Conservation (phyloP, 2,888 invertebrate genomes). For the Apotomis betuletana region DNA sequence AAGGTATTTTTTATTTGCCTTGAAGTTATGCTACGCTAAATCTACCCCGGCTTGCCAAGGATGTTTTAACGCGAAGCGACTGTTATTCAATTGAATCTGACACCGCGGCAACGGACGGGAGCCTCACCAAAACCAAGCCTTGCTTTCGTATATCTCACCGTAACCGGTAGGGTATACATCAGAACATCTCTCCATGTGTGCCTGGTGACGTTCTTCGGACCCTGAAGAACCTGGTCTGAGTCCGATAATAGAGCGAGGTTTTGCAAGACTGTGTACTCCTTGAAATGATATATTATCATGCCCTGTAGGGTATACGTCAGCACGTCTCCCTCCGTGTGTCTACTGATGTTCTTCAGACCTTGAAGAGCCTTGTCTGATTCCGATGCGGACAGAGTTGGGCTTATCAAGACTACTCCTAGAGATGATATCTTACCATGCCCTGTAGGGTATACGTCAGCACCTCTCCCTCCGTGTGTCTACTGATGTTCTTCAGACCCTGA, state of each 20-base stretch:
- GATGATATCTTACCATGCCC: conserved; percentile 56
- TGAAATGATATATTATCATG: conserved; percentile 53
- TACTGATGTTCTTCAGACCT: conserved; percentile 68
- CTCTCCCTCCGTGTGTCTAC: conserved; percentile 72
- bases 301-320: conserved; percentile 69
- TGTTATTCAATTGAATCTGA: no score
- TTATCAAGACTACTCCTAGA: no score
- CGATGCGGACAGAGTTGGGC: background rate
- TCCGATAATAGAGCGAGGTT: conserved; percentile 64
- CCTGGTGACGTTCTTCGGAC: conserved; percentile 66
- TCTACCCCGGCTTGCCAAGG: no score
- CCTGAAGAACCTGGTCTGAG: conserved; percentile 65
- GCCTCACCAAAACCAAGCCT: no score
- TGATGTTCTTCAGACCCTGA: conserved; percentile 68
- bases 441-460: conserved; percentile 70
- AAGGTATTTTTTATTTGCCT: no score
- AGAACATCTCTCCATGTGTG: conserved; percentile 75
- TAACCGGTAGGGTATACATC: conserved; percentile 66
- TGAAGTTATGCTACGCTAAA: no score
- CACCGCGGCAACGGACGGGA: no score
- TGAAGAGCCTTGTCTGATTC: conserved; percentile 64
- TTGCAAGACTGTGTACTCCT: conserved; percentile 68
- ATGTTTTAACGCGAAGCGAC: no score
- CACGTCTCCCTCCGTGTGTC: conserved; percentile 73
- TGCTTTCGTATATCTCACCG: conserved; percentile 51